Evolutionary conservation across 2,113 vertebrate genomes (phyloP), one percentile per base, ranked within the genome.

Genomic region (Galeopterus variegatus): DNA sequence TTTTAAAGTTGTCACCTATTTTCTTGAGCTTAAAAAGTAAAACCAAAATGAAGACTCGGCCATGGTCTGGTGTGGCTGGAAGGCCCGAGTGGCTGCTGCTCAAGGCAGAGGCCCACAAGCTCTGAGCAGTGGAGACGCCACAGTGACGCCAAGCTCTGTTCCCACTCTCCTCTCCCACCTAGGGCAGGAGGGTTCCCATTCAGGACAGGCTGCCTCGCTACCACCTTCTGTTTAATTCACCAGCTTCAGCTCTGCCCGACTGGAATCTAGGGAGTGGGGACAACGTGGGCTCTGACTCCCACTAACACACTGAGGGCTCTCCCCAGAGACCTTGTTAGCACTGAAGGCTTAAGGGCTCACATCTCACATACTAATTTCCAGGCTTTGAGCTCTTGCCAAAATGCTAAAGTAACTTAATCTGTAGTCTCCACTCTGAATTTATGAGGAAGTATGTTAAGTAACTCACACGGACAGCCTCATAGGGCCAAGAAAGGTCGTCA

Each of bases 11-110:
- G 21, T 56, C 67, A 75, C 41, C 31, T 31, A 18, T 52, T 26
- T 88, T 58, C 82, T 60, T 64, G 3, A 92, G 58, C 10, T 92
- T 62, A 81, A 65, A 72, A 64, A 75, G 72, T 60, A 56, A n/a
- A 92, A 70, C 72, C 26, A 88, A 81, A 92, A 82, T 50, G 45
- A 65, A 73, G 56, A 90, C 52, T 15, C 0, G 36, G 60, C 58
- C 19, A 7, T 8, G 11, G n/a, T 33, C 28, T 18, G 8, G 19
- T 18, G 2, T 21, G 67, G 58, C 17, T 94, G 48, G 41, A 81
- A 88, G 65, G 31, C n/a, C 33, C 36, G 21, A 5, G 31, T 21
- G 52, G 41, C 41, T 41, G 41, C 41, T 41, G 41, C 41, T 41
- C 41, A 4, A 41, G 41, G 41, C 41, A 41, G 41, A 41, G 41